Evolutionary conservation across 2,888 invertebrate species (phyloP).

Genomic region (Notocelia uddmanniana): DNA sequence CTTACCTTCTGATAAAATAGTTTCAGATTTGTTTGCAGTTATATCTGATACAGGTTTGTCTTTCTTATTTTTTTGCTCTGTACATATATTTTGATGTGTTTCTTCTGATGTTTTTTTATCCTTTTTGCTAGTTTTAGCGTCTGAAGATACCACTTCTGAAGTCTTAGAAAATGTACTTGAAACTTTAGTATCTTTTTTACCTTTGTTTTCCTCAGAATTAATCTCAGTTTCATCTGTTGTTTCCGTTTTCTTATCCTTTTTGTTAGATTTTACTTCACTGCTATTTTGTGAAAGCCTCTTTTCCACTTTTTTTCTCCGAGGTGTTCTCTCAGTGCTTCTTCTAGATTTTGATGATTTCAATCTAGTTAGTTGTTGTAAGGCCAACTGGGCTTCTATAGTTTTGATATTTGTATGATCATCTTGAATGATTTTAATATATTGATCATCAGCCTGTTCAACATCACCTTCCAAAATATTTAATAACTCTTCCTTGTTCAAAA

Average conservation of each 20-base stretch:
- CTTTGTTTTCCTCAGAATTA: constrained; percentile 29
- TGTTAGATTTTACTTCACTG: constrained; percentile 16
- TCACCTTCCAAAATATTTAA: constrained; percentile 80
- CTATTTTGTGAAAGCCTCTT: constrained; percentile 21
- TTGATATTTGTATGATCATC: constrained; percentile 52
- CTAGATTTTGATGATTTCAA: constrained; percentile 32
- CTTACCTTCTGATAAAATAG: constrained; percentile 48
- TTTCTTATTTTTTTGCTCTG: constrained; percentile 50
- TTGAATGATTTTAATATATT: constrained; percentile 51
- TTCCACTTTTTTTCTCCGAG: constrained; percentile 29
- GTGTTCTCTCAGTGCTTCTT: constrained; percentile 18
- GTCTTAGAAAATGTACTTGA: constrained; percentile 22
- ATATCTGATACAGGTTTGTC: constrained; percentile 45
- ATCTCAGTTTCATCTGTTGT: constrained; percentile 30
- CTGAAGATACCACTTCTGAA: constrained; percentile 35
- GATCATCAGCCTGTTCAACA: constrained; percentile 55
- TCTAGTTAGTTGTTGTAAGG: constrained; percentile 72
- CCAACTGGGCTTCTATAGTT: constrained; percentile 68
- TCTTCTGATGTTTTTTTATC: constrained; percentile 49
- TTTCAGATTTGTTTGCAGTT: not conserved
- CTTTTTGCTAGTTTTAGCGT: constrained; percentile 48
- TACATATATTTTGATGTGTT: constrained; percentile 50
- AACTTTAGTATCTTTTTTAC: constrained; percentile 28
- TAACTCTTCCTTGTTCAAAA: constrained; percentile 80
- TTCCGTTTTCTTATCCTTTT: constrained; percentile 31